A percentile compares a stretch with the other conserved stretches of the same genome.
Conservation (phyloP, 2,888 invertebrate genomes). For the Cheilosia variabilis region DNA sequence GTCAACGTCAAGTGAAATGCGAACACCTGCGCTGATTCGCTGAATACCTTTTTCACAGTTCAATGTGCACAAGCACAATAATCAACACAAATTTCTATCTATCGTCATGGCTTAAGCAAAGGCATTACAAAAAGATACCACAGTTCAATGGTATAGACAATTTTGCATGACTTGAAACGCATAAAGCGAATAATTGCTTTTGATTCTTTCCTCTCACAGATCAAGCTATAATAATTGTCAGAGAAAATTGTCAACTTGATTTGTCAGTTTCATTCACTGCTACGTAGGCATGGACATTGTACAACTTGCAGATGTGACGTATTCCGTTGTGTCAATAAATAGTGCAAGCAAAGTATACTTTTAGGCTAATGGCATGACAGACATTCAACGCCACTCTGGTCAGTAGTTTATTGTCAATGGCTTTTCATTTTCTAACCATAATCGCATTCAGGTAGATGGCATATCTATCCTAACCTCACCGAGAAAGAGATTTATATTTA, state of each 20-base stretch:
- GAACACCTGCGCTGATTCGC: constrained; percentile 29
- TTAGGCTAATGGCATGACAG: constrained; percentile 3
- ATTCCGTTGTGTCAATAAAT: not conserved
- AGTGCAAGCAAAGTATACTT: constrained; percentile 1
- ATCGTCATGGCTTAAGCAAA: not conserved
- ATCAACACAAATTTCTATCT: not conserved
- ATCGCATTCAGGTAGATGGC: not conserved
- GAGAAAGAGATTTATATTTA: not conserved
- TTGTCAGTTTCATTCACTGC: not conserved
- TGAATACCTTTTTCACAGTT: constrained; percentile 1
- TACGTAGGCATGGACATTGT: no score
- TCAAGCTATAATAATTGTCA: not conserved
- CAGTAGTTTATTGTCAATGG: no score
- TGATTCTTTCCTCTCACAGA: not conserved
- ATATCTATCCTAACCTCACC: not conserved
- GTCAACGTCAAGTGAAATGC: constrained; percentile 7
- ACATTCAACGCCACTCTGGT: not conserved
- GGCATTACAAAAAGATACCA: not conserved
- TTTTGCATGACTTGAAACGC: constrained; percentile 6
- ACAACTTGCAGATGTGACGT: not conserved
- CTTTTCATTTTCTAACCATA: not conserved
- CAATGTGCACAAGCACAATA: constrained; percentile 13
- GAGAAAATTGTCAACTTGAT: not conserved
- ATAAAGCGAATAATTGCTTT: constrained; percentile 29
- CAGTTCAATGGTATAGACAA: constrained; percentile 1